These are phyloP conservation scores for Fragum sueziense DNA, from an alignment of 2,888 invertebrate species.

Conservation along the genomic window DNA sequence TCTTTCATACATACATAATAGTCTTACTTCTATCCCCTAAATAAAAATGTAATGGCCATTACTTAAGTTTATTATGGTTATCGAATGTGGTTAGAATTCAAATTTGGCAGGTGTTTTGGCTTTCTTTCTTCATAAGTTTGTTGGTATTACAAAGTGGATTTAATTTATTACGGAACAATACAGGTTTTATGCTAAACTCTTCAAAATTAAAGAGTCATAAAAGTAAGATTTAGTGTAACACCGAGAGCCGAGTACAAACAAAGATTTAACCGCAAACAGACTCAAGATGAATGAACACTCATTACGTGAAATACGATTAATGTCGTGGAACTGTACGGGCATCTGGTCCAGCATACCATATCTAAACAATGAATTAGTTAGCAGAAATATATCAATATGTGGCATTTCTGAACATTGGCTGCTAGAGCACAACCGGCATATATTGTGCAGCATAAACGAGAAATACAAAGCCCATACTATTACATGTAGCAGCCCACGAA, in stretches of 20 bases:
- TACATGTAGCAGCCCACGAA: not conserved
- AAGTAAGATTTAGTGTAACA: slow-evolving; percentile 20
- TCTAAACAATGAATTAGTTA: not conserved
- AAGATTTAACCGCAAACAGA: too few relatives aligned
- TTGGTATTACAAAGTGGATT: slow-evolving; percentile 13
- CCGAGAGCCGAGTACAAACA: not conserved
- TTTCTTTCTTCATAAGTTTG: not conserved
- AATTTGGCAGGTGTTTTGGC: slow-evolving; percentile 9
- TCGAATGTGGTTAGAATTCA: too few relatives aligned
- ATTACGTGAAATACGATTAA: too few relatives aligned
- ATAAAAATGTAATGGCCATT: too few relatives aligned
- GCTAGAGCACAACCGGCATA: slow-evolving; percentile 3
- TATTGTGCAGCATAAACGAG: slow-evolving; percentile 7
- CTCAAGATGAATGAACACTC: too few relatives aligned
- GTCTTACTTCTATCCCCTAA: too few relatives aligned
- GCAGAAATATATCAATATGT: slow-evolving; percentile 2
- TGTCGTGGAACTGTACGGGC: too few relatives aligned
- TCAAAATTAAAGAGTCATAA: slow-evolving; percentile 19
- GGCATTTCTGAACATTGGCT: slow-evolving; percentile 34
- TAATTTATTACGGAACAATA: slow-evolving; percentile 15
- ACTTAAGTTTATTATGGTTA: too few relatives aligned
- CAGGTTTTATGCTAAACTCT: slow-evolving; percentile 12
- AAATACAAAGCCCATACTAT: not conserved
- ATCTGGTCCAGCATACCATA: slow-evolving; percentile 11
- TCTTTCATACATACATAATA: too few relatives aligned